Evolutionary conservation across 2,797 vertebrate species (phyloP).

Genomic region (Crocidura indochinensis): DNA sequence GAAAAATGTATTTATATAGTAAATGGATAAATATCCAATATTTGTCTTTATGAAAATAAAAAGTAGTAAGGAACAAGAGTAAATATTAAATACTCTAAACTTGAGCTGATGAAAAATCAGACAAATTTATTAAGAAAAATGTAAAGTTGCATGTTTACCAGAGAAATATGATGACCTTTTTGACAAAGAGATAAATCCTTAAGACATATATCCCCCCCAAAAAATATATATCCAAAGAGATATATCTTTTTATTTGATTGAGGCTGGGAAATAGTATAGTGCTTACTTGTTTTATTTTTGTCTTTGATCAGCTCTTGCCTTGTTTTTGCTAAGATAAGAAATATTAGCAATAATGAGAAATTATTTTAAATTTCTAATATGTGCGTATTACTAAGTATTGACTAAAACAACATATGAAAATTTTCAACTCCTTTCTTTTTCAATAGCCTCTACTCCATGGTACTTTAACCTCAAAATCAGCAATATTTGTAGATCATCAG

Average conservation of each 20-base stretch:
- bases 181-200: not conserved
- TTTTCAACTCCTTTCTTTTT: conserved; percentile 26
- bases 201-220: too few relatives aligned
- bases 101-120: not conserved
- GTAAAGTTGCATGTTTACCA: not conserved
- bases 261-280: not conserved
- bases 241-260: too few relatives aligned
- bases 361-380: conserved; percentile 45
- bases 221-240: too few relatives aligned
- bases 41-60: conserved; percentile 1
- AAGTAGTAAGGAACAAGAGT: conserved; percentile 31
- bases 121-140: not conserved
- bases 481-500: conserved; percentile 10
- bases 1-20: not conserved
- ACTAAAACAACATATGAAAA: not conserved
- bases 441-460: not conserved
- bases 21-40: conserved; percentile 60
- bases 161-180: not conserved
- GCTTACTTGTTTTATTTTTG: not conserved
- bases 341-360: not conserved
- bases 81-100: not conserved
- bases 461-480: conserved; percentile 16
- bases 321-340: conserved; percentile 15
- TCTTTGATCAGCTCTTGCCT: not conserved
- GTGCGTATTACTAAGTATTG: not conserved